These are phyloP conservation scores for Eupithecia vulgata DNA, from an alignment of 2,888 invertebrate species.

Conservation along the genomic window DNA sequence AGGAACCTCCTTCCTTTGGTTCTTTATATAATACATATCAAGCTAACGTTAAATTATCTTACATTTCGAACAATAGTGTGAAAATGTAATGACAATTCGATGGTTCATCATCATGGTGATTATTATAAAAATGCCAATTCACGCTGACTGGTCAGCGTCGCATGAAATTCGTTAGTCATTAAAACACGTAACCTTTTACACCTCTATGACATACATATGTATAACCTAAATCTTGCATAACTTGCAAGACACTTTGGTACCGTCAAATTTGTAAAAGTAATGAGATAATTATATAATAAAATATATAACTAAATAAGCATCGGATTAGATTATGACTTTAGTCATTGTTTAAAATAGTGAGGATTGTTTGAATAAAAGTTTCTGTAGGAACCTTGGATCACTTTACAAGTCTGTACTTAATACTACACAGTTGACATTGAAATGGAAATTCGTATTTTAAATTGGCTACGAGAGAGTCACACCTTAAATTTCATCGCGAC, in stretches of 20 bases:
- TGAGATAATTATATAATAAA: not conserved
- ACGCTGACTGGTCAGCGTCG: constrained; percentile 22
- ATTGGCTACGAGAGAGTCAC: constrained; percentile 11
- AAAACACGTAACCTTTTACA: constrained; percentile 17
- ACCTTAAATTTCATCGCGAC: constrained; percentile 18
- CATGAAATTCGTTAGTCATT: constrained; percentile 24
- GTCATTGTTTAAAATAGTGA: not conserved
- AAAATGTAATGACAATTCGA: too few relatives aligned
- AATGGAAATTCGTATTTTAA: constrained; percentile 7
- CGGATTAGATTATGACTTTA: not conserved
- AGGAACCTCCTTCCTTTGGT: too few relatives aligned
- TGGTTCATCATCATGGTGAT: constrained; percentile 3
- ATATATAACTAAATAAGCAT: not conserved
- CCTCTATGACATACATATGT: constrained; percentile 14
- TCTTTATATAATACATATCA: too few relatives aligned
- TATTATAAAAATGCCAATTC: constrained; percentile 26
- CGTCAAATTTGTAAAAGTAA: constrained; percentile 21
- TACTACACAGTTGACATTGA: not conserved
- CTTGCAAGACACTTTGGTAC: constrained; percentile 25
- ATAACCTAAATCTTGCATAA: constrained; percentile 18
- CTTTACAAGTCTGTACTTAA: not conserved
- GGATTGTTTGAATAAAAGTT: not conserved
- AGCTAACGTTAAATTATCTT: too few relatives aligned
- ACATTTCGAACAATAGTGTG: too few relatives aligned
- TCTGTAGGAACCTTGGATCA: not conserved